Evolutionary conservation across 2,888 invertebrate species (phyloP).

Genomic region (Cephus pygmeus): DNA sequence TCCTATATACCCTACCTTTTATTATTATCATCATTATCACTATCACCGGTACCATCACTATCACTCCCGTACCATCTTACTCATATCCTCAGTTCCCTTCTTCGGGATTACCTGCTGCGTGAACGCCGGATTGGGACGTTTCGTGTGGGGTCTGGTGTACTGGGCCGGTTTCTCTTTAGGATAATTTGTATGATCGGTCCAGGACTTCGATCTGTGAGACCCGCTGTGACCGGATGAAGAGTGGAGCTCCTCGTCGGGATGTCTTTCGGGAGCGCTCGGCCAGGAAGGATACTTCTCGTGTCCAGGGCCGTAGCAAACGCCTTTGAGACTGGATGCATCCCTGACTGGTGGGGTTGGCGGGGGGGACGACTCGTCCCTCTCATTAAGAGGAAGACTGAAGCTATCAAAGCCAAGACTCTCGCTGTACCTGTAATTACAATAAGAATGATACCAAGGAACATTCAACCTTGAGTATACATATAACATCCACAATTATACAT

Average conservation of each 20-base stretch:
- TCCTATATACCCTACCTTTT: neutral
- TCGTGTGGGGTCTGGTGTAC: conserved; percentile 74
- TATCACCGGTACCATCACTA: neutral
- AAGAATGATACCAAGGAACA: conserved; percentile 6
- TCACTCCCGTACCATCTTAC: neutral
- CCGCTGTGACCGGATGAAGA: conserved; percentile 65
- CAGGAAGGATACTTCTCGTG: conserved; percentile 82
- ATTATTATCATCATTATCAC: neutral
- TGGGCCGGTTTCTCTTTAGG: conserved; percentile 75
- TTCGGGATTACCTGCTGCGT: conserved; percentile 69
- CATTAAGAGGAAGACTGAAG: conserved; percentile 60
- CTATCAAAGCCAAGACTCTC: conserved; percentile 64
- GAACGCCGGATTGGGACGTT: conserved; percentile 71
- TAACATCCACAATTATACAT: conserved; percentile 20
- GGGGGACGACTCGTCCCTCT: conserved; percentile 68
- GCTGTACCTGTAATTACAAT: conserved; percentile 53
- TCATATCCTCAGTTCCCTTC: neutral
- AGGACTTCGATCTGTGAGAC: conserved; percentile 76
- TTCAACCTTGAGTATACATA: neutral
- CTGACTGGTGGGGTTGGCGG: conserved; percentile 74
- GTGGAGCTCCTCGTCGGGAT: conserved; percentile 64
- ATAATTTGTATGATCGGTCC: conserved; percentile 79
- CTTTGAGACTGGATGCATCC: conserved; percentile 76
- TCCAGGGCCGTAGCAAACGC: conserved; percentile 75
- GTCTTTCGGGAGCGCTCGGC: conserved; percentile 74